Base-by-base conservation (phyloP, 1,140 invertebrate species). In the Zophobas atratus region DNA sequence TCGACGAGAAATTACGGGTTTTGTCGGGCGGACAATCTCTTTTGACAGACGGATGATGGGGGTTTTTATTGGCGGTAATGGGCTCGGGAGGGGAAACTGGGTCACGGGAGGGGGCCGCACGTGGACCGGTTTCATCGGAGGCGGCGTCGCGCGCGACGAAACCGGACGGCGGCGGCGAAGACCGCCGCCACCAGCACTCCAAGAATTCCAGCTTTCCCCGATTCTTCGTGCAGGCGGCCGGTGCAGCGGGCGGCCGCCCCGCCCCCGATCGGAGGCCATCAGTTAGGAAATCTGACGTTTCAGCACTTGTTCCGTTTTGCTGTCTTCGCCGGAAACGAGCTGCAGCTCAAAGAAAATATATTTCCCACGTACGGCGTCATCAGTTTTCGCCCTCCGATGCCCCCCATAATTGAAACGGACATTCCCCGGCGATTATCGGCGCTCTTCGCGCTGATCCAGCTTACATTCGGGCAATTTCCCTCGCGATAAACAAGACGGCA, bases 261-360 rank as follows among this genome's bases (percentile, higher is more conserved):
- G 51, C n/a, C 41, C 63, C 20, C 70, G 76, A 77, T 77, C 76
- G 73, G 73, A 77, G 70, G 70, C 76, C 53, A 77, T 77, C 76
- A 72, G 70, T 71, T 77, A 77, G 55, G 63, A 71, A 77, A 77
- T 60, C 53, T 73, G 76, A 77, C 76, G 70, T 77, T 71, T 77
- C 76, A 77, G 76, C 76, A 73, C 67, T 77, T 72, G 51, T 74
- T 74, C 71, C 60, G 60, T 67, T 67, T 67, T 67, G 60, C 60
- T 67, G 60, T 43, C 38, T 67, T 67, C 33, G 60, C 1, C 60
- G 60, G 60, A 43, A 46, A 67, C 38, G 38, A 41, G 60, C 38
- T 67, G 39, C 60, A 67, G 60, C 39, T 60, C 60, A 67, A 67
- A 67, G 60, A 67, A 67, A 67, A 67, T 67, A 67, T 67, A 39